These are phyloP conservation scores for Schizotus pectinicornis DNA, from an alignment of 2,888 invertebrate genomes.

Conservation along the genomic window DNA sequence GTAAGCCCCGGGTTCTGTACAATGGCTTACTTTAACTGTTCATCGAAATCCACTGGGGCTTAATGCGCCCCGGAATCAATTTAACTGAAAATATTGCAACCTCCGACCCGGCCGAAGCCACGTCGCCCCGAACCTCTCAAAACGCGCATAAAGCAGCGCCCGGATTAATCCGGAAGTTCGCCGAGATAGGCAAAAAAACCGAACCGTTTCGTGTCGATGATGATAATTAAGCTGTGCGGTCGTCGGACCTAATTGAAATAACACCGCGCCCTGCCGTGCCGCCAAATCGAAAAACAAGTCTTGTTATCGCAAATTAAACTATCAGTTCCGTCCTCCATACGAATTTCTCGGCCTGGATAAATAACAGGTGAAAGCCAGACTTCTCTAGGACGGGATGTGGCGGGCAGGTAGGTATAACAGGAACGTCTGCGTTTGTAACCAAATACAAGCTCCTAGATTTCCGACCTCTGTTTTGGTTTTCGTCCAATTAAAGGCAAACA, in stretches of 20 bases:
- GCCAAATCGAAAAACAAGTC: conserved; percentile 22
- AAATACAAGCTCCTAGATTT: conserved; percentile 56
- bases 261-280: conserved; percentile 7
- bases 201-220: conserved; percentile 3
- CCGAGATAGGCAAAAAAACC: too few relatives aligned
- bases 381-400: conserved; percentile 31
- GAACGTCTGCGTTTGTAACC: conserved; percentile 52
- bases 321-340: conserved; percentile 41
- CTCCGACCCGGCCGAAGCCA: conserved; percentile 15
- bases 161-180: too few relatives aligned
- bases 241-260: conserved; percentile 27
- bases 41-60: conserved; percentile 54
- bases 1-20: conserved; percentile 53
- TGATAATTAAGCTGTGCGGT: conserved; percentile 22
- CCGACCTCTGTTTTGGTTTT: conserved; percentile 60
- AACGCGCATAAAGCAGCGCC: too few relatives aligned
- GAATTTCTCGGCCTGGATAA: conserved; percentile 46
- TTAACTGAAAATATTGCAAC: conserved; percentile 55
- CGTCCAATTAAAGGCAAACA: conserved; percentile 60
- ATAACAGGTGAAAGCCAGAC: conserved; percentile 43
- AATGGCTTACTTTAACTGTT: conserved; percentile 57
- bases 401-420: conserved; percentile 35
- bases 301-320: conserved; percentile 29
- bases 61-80: conserved; percentile 57
- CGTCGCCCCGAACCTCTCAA: too few relatives aligned